These are phyloP conservation scores for Pogonocichla stellata DNA, from an alignment of 2,113 vertebrate species.

Conservation along the genomic window DNA sequence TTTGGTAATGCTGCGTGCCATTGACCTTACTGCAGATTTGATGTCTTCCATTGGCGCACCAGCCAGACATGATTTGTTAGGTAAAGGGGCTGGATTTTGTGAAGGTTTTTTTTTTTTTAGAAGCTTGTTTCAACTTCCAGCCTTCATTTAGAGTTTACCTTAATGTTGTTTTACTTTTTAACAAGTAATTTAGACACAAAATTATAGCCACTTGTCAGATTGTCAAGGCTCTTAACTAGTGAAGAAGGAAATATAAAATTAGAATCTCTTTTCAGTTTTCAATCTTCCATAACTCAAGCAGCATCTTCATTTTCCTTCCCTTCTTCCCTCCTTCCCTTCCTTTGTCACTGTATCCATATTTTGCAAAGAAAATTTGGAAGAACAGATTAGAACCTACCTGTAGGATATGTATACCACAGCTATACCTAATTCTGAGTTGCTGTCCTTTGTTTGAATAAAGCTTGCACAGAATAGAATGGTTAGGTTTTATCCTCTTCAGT, in stretches of 20 bases:
- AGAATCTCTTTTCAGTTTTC: background rate
- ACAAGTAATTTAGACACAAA: background rate
- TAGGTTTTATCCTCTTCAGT: background rate
- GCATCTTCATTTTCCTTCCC: background rate
- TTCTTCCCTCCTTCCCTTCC: background rate
- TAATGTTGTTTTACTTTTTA: background rate
- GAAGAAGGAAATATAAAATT: background rate
- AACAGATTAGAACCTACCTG: background rate
- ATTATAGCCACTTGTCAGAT: background rate
- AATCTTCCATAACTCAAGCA: background rate
- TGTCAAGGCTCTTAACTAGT: background rate
- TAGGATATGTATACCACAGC: background rate
- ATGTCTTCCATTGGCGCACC: background rate
- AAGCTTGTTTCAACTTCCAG: background rate
- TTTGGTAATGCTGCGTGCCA: conserved; percentile 62
- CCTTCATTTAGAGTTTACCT: background rate
- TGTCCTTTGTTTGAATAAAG: background rate
- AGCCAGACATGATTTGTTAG: conserved; percentile 18
- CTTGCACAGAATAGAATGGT: background rate
- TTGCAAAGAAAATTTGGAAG: background rate
- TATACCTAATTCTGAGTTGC: background rate
- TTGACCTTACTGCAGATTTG: conserved; percentile 29
- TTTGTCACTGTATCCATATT: background rate
- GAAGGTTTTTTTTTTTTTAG: background rate
- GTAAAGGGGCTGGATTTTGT: background rate